Evolutionary conservation across 2,888 invertebrate genomes (phyloP).

Genomic region (Venusia cambrica): DNA sequence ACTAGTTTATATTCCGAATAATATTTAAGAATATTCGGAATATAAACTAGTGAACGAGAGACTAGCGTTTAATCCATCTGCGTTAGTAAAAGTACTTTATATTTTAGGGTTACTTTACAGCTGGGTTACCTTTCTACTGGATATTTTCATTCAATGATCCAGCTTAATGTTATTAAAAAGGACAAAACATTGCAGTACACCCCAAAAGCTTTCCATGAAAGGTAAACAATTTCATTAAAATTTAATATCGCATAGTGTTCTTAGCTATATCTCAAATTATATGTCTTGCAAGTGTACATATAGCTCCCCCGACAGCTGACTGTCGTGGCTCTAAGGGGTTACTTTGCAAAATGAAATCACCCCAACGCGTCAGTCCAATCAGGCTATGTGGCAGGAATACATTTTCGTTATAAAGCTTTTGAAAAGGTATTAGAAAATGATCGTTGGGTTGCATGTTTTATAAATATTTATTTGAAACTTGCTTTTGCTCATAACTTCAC

Average conservation of each 20-base stretch:
- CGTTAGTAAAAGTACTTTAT: no score
- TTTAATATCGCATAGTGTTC: slow-evolving; percentile 41
- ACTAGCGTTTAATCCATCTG: no score
- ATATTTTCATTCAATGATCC: no score
- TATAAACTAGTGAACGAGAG: no score
- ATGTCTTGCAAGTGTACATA: slow-evolving; percentile 26
- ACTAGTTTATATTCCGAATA: no score
- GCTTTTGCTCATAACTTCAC: no score
- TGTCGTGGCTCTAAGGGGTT: slow-evolving; percentile 35
- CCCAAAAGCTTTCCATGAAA: slow-evolving; percentile 19
- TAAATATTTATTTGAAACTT: no score
- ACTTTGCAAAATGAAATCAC: slow-evolving; percentile 65
- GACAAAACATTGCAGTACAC: slow-evolving; percentile 13
- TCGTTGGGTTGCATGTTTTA: slow-evolving; percentile 6
- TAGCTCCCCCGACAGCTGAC: slow-evolving; percentile 37
- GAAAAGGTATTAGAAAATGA: slow-evolving; percentile 9
- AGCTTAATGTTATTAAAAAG: slow-evolving; percentile 2
- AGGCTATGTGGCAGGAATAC: slow-evolving; percentile 22
- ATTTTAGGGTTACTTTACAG: no score
- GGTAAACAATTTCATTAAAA: slow-evolving; percentile 32
- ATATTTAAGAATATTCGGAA: no score
- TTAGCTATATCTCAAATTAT: slow-evolving; percentile 29
- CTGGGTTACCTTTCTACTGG: no score
- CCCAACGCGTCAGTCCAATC: slow-evolving; percentile 31
- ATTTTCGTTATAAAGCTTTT: slow-evolving; percentile 16